Conservation (phyloP, 2,888 invertebrate species). For the Uropetala carovei region DNA sequence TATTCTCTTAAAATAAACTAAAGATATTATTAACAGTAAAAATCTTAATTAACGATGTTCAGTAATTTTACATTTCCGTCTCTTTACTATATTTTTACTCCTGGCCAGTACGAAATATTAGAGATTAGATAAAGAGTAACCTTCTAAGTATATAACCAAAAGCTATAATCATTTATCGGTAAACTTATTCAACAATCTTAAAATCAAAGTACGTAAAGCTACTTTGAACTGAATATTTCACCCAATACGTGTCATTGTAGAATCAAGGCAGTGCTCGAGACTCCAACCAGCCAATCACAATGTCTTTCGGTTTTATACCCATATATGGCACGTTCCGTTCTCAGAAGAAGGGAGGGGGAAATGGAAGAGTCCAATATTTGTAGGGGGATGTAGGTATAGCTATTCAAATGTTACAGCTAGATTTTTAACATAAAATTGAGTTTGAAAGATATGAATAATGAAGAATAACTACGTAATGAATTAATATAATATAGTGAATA, state of each 20-base stretch:
- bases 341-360: slow-evolving; percentile 77
- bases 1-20: too few relatives aligned
- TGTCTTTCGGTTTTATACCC: slow-evolving; percentile 85
- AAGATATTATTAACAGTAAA: too few relatives aligned
- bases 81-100: neutral
- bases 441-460: neutral
- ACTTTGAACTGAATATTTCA: slow-evolving; percentile 63
- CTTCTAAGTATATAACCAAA: neutral
- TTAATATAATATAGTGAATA: too few relatives aligned
- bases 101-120: neutral
- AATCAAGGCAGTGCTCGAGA: slow-evolving; percentile 61
- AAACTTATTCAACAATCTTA: slow-evolving; percentile 10
- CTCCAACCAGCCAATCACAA: slow-evolving; percentile 80
- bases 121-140: neutral
- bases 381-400: slow-evolving; percentile 65
- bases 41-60: too few relatives aligned
- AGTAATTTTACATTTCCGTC: neutral
- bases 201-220: slow-evolving; percentile 51
- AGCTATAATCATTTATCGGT: neutral
- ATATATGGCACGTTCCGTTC: slow-evolving; percentile 87
- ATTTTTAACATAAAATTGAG: slow-evolving; percentile 38
- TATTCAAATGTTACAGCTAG: slow-evolving; percentile 49
- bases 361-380: slow-evolving; percentile 73
- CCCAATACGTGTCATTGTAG: slow-evolving; percentile 64
- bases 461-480: neutral